Base-by-base conservation (phyloP, 92 coral and sea anemone species). In the Parazoanthus atlanticus region DNA sequence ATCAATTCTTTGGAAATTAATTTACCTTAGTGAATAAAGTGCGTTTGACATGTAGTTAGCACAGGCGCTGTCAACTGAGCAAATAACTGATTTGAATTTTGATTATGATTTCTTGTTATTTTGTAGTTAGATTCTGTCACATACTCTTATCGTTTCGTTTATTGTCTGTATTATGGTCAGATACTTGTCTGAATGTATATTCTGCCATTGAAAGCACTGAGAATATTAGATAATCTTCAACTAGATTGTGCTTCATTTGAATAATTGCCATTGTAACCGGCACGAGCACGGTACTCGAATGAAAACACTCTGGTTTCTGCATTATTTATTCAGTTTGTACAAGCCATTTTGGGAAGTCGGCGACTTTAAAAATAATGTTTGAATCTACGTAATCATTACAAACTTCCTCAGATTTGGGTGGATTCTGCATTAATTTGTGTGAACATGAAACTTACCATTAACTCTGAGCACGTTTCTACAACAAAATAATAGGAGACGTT, bases 71-170 rank as follows among this genome's bases (percentile, higher is more conserved):
- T 69, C 87, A 67, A 81, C 76, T 84, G 78, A 43, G 41, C 78
- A 84, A 84, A 84, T 84, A 84, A 16, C 46, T 16, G 78, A 84
- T 84, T 70, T 84, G 78, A 84, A 70, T 84, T 84, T 84, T 84
- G 87, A 65, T 84, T 84, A 30, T 41, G 77, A 30, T 46, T 38
- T 84, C 64, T 41, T 21, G 28, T n/a, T 29, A n/a, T 83, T 71
- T 47, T 52, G 69, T 13, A 10, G 65, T 40, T 38, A 30, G 67
- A 31, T 15, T 6, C 64, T 84, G 87, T 41, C 67, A 69, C 41
- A 29, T 32, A 40, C 61, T 69, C 19, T 29, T 29, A 34, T 17
- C 61, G 6, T 21, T n/a, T 43, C n/a, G 28, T 69, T 70, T 70
- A 11, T 58, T 21, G 31, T 28, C 21, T 21, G 73, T 40, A 54